These are phyloP conservation scores for Fukomys damarensis DNA, from an alignment of 2,113 vertebrate species.

Conservation along the genomic window DNA sequence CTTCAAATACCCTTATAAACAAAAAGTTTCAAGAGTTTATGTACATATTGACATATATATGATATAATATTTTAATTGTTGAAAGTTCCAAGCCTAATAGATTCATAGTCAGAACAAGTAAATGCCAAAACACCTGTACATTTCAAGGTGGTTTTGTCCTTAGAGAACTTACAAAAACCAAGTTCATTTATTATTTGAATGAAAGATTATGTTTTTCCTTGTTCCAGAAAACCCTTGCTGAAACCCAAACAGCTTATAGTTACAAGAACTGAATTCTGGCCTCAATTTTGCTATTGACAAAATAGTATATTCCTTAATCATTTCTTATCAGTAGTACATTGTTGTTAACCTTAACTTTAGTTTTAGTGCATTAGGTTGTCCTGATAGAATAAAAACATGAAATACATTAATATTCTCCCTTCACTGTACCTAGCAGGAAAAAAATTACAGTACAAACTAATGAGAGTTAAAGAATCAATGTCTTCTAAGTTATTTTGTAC, in stretches of 20 bases:
- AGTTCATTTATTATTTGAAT: background rate
- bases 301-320: background rate
- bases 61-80: background rate
- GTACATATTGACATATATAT: background rate
- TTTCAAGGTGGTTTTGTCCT: background rate
- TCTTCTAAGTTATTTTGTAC: conserved; percentile 40
- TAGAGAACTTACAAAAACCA: background rate
- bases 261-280: background rate
- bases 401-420: background rate
- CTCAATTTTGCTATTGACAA: background rate
- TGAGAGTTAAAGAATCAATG: background rate
- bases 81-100: background rate
- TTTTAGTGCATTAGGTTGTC: background rate
- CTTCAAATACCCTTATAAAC: conserved; percentile 32
- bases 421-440: background rate
- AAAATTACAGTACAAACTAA: background rate
- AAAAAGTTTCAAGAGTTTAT: background rate
- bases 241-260: background rate
- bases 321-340: background rate
- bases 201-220: conserved; percentile 11
- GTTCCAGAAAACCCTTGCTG: background rate
- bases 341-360: background rate
- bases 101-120: background rate
- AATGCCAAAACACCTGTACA: background rate
- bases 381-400: background rate